phyloP scores from a whole-genome alignment of 2,888 invertebrate genomes.

The Eupeodes luniger region DNA sequence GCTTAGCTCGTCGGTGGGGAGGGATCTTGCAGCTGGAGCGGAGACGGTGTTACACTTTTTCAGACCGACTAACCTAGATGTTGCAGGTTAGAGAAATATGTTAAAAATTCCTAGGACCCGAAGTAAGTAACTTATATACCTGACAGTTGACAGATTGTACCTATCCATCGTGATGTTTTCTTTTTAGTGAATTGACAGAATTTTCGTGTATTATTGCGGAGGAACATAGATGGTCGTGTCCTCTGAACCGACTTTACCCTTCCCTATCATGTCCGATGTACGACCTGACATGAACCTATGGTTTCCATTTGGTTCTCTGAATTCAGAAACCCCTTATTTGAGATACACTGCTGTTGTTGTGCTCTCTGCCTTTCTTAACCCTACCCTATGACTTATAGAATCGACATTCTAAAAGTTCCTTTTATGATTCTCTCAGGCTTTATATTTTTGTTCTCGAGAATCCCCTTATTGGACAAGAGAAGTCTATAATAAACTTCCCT shows the following conservation, averaged over 20 bases:
- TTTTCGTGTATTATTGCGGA: too few species aligned
- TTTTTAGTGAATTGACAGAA: too few species aligned
- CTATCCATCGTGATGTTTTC: neutral
- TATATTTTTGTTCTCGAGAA: too few species aligned
- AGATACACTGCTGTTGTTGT: neutral
- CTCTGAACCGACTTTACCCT: too few species aligned
- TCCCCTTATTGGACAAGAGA: neutral
- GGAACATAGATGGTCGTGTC: neutral
- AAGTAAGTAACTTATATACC: neutral
- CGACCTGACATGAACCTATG: neutral
- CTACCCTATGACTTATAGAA: neutral
- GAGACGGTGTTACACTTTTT: too few species aligned
- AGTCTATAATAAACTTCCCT: too few species aligned
- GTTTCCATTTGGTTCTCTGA: neutral
- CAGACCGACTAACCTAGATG: too few species aligned
- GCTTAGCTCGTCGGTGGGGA: too few species aligned
- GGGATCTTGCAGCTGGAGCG: too few species aligned
- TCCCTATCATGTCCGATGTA: too few species aligned
- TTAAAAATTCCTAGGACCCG: neutral
- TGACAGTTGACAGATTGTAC: neutral
- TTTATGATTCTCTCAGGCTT: too few species aligned
- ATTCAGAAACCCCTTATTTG: conserved; percentile 1
- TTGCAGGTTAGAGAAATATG: neutral
- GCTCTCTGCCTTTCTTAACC: too few species aligned
- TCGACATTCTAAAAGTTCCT: neutral